Evolutionary conservation across 2,888 invertebrate species (phyloP).

Genomic region (Apotomis capreana): DNA sequence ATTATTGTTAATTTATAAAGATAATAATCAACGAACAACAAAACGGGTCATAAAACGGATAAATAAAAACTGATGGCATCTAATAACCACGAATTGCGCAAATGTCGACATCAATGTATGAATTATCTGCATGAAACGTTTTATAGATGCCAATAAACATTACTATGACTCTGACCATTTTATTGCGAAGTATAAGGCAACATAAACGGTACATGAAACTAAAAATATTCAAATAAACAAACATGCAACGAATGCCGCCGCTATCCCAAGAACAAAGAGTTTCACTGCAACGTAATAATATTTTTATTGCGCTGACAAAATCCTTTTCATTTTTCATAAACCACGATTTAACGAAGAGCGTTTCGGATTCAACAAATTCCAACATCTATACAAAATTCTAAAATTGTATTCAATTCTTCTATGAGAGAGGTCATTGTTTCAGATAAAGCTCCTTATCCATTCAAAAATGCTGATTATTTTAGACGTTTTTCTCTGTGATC

Average conservation of each 20-base stretch:
- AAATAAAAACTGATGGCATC: conserved; percentile 13
- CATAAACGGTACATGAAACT: conserved; percentile 3
- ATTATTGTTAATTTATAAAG: conserved; percentile 11
- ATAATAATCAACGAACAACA: conserved; percentile 21
- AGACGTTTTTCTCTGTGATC: too few species aligned
- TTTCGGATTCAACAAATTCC: conserved; percentile 46
- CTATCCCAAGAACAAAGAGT: conserved; percentile 31
- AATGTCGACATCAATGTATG: not conserved
- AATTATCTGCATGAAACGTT: conserved; percentile 4
- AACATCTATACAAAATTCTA: not conserved
- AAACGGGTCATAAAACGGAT: not conserved
- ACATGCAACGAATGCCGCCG: conserved; percentile 22
- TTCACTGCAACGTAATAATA: conserved; percentile 36
- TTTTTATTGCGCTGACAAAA: conserved; percentile 39
- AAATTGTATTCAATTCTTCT: too few species aligned
- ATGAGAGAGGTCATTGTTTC: too few species aligned
- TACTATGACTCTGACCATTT: not conserved
- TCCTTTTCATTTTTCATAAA: conserved; percentile 37
- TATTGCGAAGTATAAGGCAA: not conserved
- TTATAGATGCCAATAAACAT: conserved; percentile 8
- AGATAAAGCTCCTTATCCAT: too few species aligned
- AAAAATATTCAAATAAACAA: conserved; percentile 30
- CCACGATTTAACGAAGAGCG: conserved; percentile 34
- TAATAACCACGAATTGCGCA: conserved; percentile 18
- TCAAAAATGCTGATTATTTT: too few species aligned